Evolutionary conservation across 2,888 invertebrate genomes (phyloP).

Genomic region (Xanthia icteritia): DNA sequence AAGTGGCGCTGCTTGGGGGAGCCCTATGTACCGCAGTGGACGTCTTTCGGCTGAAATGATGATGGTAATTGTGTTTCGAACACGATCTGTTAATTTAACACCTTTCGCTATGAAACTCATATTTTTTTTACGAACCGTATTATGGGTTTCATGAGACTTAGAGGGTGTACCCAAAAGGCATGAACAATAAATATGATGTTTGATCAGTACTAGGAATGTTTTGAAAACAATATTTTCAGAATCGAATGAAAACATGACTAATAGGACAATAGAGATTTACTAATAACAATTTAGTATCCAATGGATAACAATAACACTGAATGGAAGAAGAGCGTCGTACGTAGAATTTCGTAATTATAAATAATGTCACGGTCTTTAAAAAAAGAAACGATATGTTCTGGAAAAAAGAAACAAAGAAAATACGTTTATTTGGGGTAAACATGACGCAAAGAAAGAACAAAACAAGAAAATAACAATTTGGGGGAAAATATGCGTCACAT

Average conservation of each 20-base stretch:
- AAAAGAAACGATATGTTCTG: too few species aligned
- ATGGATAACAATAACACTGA: constrained; percentile 47
- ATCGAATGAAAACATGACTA: constrained; percentile 45
- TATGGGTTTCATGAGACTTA: too few species aligned
- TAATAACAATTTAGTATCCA: constrained; percentile 52
- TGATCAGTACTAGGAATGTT: constrained; percentile 46
- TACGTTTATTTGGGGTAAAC: too few species aligned
- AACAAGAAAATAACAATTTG: too few species aligned
- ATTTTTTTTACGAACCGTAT: too few species aligned
- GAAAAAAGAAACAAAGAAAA: too few species aligned
- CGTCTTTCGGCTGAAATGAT: too few species aligned
- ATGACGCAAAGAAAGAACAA: too few species aligned
- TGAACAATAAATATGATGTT: constrained; percentile 38
- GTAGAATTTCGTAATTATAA: constrained; percentile 34
- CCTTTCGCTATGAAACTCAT: too few species aligned
- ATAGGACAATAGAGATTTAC: constrained; percentile 59
- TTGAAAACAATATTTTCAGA: constrained; percentile 58
- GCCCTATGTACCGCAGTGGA: too few species aligned
- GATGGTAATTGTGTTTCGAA: neutral
- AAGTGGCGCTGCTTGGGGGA: too few species aligned
- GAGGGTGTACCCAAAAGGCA: neutral
- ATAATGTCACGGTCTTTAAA: constrained; percentile 2
- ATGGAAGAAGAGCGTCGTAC: constrained; percentile 33
- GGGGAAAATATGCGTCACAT: too few species aligned
- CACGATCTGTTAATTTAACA: neutral